phyloP scores from a whole-genome alignment of 2,888 invertebrate species.

The Lasioglossum leucozonium region DNA sequence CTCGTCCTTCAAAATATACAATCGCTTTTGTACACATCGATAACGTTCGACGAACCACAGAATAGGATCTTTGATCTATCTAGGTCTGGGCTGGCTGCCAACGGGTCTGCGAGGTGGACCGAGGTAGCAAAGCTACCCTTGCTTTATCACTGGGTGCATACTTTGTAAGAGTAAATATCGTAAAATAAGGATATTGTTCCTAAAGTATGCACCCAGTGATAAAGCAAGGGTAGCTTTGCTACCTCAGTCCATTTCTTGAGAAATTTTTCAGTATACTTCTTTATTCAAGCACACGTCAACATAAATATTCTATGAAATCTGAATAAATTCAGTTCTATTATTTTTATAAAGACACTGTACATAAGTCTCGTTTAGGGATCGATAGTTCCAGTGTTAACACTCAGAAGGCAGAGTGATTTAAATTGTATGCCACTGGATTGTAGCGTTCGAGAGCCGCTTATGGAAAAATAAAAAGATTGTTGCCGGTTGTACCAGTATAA shows the following conservation, averaged over 20 bases:
- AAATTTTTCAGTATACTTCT: not conserved
- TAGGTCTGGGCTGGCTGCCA: not conserved
- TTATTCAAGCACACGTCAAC: too few species aligned
- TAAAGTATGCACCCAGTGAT: too few species aligned
- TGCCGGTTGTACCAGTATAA: not conserved
- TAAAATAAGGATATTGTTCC: too few species aligned
- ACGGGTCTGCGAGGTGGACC: not conserved
- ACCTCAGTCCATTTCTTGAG: too few species aligned
- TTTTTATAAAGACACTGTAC: not conserved
- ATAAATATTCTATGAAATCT: too few species aligned
- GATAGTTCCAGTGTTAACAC: not conserved
- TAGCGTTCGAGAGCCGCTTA: not conserved
- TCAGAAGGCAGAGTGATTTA: not conserved
- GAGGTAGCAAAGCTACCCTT: not conserved
- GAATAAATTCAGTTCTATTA: not conserved
- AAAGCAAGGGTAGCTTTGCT: too few species aligned
- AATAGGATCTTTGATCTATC: not conserved
- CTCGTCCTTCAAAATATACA: constrained; percentile 75
- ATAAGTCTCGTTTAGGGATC: too few species aligned
- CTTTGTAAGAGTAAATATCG: too few species aligned
- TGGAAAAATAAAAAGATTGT: not conserved
- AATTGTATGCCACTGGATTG: not conserved
- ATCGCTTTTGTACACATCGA: not conserved
- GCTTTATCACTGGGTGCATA: not conserved
- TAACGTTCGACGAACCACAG: not conserved